Conservation (phyloP, 2,113 vertebrate species). For the Centropristis striata region DNA sequence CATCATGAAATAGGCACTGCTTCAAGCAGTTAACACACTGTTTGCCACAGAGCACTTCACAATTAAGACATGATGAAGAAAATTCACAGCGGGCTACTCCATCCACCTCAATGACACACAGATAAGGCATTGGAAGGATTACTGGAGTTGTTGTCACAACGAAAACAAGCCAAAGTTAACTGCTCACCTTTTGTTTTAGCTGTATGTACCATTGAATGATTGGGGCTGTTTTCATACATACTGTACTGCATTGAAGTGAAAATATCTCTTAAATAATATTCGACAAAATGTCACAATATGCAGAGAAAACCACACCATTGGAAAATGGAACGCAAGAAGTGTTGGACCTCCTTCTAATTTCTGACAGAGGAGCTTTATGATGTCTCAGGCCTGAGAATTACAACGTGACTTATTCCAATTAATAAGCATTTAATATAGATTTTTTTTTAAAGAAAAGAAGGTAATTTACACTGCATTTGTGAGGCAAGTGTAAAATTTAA, state of each 20-base stretch:
- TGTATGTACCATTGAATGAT: background rate
- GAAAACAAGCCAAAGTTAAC: background rate
- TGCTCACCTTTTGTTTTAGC: background rate
- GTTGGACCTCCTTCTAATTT: background rate
- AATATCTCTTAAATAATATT: slow-evolving; percentile 5
- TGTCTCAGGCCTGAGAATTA: background rate
- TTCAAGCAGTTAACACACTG: background rate
- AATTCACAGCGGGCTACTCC: slow-evolving; percentile 34
- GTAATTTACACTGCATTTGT: background rate
- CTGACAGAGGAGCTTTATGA: background rate
- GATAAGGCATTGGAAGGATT: slow-evolving; percentile 16
- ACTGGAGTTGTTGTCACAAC: background rate
- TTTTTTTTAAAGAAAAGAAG: background rate
- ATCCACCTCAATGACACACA: slow-evolving; percentile 8
- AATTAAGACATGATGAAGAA: slow-evolving; percentile 53
- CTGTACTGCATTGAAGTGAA: background rate
- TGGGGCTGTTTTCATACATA: background rate
- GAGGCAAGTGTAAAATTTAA: background rate
- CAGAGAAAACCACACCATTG: background rate
- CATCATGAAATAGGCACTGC: slow-evolving; percentile 50
- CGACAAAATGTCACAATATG: background rate
- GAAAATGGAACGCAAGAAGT: slow-evolving; percentile 63
- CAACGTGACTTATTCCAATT: background rate
- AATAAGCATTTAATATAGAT: background rate
- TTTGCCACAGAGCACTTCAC: slow-evolving; percentile 17